Conservation (phyloP, 2,113 vertebrate species). For the Butastur rufipennis region DNA sequence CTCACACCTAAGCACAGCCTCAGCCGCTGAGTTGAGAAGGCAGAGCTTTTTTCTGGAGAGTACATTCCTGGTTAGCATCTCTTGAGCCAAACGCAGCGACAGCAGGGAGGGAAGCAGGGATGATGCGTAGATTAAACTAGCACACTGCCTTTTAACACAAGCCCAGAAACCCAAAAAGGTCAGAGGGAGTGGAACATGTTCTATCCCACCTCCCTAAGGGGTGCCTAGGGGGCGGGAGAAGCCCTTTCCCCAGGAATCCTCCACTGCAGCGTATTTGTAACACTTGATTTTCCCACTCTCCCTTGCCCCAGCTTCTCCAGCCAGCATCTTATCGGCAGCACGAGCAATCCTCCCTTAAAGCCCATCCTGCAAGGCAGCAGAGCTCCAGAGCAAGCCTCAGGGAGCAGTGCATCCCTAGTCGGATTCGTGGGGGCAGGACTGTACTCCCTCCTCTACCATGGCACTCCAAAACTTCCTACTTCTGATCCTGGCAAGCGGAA, state of each 20-base stretch:
- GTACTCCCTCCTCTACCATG: background rate
- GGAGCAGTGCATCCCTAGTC: background rate
- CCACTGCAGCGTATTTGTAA: background rate
- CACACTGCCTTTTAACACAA: background rate
- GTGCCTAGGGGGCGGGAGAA: too few relatives aligned
- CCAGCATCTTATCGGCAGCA: rapidly evolving
- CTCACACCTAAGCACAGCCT: background rate
- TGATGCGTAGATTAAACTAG: background rate
- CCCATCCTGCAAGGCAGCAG: background rate
- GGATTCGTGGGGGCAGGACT: background rate
- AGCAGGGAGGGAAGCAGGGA: background rate
- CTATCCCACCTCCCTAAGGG: background rate
- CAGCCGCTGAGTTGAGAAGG: background rate
- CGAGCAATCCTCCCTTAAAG: background rate
- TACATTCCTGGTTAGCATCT: background rate
- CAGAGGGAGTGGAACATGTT: background rate
- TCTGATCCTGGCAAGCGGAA: background rate
- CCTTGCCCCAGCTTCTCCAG: background rate
- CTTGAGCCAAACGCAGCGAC: background rate
- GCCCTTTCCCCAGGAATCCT: background rate
- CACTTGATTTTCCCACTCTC: background rate
- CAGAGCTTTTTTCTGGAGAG: background rate
- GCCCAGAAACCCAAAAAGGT: background rate
- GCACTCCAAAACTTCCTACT: background rate
- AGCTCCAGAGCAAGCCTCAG: background rate